These are phyloP conservation scores for Zaprionus capensis DNA, from an alignment of 1,140 invertebrate species.

Conservation along the genomic window DNA sequence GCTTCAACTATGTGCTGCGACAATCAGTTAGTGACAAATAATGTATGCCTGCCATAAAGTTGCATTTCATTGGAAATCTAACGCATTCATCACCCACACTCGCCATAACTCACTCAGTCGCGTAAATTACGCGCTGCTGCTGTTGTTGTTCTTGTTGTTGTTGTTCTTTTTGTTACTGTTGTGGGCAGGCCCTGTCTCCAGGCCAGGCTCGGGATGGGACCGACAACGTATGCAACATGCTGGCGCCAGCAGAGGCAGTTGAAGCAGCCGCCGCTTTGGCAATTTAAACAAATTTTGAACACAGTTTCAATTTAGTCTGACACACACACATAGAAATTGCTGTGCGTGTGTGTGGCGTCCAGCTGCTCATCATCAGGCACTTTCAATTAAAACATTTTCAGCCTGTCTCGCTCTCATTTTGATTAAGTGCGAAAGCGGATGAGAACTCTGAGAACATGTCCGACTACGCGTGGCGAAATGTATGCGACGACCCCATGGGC, in stretches of 20 bases:
- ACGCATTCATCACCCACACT: constrained; percentile 70
- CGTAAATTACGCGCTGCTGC: constrained; percentile 18
- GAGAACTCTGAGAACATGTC: constrained; percentile 18
- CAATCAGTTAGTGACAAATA: constrained; percentile 56
- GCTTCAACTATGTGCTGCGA: neutral
- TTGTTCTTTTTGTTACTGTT: neutral
- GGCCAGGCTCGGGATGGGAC: neutral
- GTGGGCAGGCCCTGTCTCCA: neutral
- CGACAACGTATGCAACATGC: constrained; percentile 45
- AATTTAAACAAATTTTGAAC: constrained; percentile 76
- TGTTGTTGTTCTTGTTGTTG: neutral
- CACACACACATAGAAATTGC: neutral
- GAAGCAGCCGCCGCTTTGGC: constrained; percentile 25
- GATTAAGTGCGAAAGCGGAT: constrained; percentile 64
- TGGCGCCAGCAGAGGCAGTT: constrained; percentile 64
- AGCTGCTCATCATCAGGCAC: constrained; percentile 63
- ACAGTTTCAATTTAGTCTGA: constrained; percentile 70
- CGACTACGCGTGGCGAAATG: constrained; percentile 7
- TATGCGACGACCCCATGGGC: neutral
- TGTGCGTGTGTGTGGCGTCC: constrained; percentile 6
- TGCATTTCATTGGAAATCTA: constrained; percentile 80
- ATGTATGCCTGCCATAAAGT: constrained; percentile 54
- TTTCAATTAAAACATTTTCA: constrained; percentile 78
- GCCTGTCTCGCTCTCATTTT: constrained; percentile 58
- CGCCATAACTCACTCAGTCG: constrained; percentile 60